Conservation (phyloP, 2,888 invertebrate species). For the Eumerus sabulonum region DNA sequence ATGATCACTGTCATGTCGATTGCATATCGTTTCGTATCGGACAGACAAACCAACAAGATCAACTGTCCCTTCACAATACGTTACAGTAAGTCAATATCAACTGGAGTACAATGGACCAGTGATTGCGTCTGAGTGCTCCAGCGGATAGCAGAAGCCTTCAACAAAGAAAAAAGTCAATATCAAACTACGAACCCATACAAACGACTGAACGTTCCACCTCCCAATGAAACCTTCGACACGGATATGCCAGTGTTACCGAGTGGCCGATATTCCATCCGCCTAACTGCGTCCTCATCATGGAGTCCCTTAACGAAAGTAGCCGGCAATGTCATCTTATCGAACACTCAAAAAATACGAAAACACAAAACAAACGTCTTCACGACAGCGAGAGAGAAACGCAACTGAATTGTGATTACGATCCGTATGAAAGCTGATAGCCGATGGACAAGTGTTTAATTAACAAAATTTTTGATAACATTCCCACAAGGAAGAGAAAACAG, state of each 20-base stretch:
- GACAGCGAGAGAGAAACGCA: slow-evolving; percentile 1
- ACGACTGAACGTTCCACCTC: slow-evolving; percentile 87
- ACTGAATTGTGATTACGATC: background rate
- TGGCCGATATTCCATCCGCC: slow-evolving; percentile 85
- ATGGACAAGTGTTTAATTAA: slow-evolving; percentile 35
- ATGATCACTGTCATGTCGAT: too few relatives aligned
- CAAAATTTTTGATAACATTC: slow-evolving; percentile 34
- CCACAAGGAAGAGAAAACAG: too few relatives aligned
- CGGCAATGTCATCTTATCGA: slow-evolving; percentile 75
- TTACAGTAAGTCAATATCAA: too few relatives aligned
- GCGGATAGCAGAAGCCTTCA: too few relatives aligned
- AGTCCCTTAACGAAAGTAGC: slow-evolving; percentile 83
- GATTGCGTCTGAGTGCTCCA: too few relatives aligned
- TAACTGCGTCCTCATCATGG: slow-evolving; percentile 82
- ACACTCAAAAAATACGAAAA: too few relatives aligned
- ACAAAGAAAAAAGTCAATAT: too few relatives aligned
- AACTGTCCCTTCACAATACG: too few relatives aligned
- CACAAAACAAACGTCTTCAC: background rate
- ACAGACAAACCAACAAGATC: too few relatives aligned
- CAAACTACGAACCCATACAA: slow-evolving; percentile 82
- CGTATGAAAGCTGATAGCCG: background rate
- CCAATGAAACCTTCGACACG: slow-evolving; percentile 86
- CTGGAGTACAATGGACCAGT: too few relatives aligned
- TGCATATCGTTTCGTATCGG: too few relatives aligned
- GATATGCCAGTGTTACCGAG: slow-evolving; percentile 86